These are phyloP conservation scores for Coenonympha arcania DNA, from an alignment of 2,888 invertebrate species.

Conservation along the genomic window DNA sequence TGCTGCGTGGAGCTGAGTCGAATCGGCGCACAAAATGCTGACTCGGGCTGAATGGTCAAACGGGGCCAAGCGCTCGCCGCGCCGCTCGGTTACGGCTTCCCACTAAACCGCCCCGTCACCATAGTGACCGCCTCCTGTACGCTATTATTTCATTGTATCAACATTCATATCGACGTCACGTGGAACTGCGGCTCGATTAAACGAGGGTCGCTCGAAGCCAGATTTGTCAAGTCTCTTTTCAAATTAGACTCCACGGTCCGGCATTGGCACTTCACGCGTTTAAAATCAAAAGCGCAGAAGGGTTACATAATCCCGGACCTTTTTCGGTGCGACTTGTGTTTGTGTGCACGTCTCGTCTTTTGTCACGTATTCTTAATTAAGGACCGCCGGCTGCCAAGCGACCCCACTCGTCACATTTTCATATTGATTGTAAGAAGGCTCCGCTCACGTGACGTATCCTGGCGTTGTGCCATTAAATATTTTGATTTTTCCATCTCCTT, in stretches of 20 bases:
- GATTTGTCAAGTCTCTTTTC: constrained; percentile 70
- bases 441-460: constrained; percentile 39
- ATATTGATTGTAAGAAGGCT: constrained; percentile 62
- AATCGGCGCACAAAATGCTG: constrained; percentile 65
- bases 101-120: constrained; percentile 52
- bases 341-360: constrained; percentile 72
- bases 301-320: constrained; percentile 73
- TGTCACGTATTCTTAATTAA: constrained; percentile 76
- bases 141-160: constrained; percentile 69
- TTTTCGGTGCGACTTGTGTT: constrained; percentile 65
- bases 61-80: constrained; percentile 58
- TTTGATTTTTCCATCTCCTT: constrained; percentile 23
- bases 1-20: constrained; percentile 35
- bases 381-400: constrained; percentile 58
- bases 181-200: constrained; percentile 62
- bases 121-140: constrained; percentile 61
- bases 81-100: constrained; percentile 56
- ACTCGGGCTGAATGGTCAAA: constrained; percentile 64
- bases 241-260: constrained; percentile 64
- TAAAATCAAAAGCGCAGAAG: constrained; percentile 74
- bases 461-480: constrained; percentile 48
- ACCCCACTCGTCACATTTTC: constrained; percentile 66
- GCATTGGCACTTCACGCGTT: constrained; percentile 66
- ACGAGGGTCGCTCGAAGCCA: constrained; percentile 68
- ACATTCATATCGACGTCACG: constrained; percentile 68